A percentile compares a stretch with the other conserved stretches of the same genome.
phyloP scores from a whole-genome alignment of 2,113 vertebrate species.

The Oreotrochilus melanogaster region DNA sequence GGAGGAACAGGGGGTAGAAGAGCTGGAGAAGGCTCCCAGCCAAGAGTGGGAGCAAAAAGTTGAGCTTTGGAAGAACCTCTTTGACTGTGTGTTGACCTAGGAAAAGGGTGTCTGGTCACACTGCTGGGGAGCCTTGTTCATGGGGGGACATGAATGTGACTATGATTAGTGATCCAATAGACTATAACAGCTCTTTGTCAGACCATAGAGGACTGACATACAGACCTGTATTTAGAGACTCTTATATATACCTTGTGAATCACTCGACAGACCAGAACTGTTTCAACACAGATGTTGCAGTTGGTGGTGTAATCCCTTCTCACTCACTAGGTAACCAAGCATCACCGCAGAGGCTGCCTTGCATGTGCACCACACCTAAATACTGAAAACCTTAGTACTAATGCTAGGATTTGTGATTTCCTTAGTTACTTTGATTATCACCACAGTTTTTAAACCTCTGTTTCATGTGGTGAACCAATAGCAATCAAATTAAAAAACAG shows the following conservation, averaged over 20 bases:
- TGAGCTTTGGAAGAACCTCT: background rate
- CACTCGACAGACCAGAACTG: background rate
- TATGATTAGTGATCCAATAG: slow-evolving; percentile 25
- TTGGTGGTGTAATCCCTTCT: slow-evolving; percentile 12
- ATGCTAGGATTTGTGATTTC: background rate
- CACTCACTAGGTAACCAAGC: background rate
- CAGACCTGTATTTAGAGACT: background rate
- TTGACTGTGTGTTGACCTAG: background rate
- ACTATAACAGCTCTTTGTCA: background rate
- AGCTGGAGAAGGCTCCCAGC: background rate
- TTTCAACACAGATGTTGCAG: background rate
- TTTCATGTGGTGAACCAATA: background rate
- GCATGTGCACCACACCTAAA: accelerated
- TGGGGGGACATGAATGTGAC: background rate
- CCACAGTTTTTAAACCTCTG: background rate
- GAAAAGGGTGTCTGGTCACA: background rate
- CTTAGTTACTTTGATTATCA: background rate
- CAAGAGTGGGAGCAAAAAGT: background rate
- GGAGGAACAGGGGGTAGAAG: background rate
- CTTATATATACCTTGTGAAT: slow-evolving; percentile 34
- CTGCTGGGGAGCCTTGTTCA: background rate
- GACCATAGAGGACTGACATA: background rate
- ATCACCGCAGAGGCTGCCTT: background rate
- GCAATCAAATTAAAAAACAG: background rate
- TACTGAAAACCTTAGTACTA: background rate